Evolutionary conservation across 2,888 invertebrate genomes (phyloP).

Genomic region (Mythimna lalbum): DNA sequence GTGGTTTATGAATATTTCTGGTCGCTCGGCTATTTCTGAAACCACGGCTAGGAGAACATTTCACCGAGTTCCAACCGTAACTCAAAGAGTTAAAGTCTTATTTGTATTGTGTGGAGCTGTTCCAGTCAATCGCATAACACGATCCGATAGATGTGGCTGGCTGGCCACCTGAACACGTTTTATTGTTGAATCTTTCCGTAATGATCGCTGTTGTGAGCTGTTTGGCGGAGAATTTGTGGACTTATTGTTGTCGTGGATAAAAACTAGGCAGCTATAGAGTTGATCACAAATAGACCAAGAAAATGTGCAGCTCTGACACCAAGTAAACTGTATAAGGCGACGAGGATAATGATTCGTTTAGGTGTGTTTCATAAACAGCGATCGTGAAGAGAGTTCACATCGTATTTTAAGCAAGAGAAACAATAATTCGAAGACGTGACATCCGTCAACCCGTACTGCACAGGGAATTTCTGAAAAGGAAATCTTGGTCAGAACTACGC

Average conservation of each 20-base stretch:
- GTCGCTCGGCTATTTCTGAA: slow-evolving; percentile 63
- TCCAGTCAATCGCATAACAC: slow-evolving; percentile 45
- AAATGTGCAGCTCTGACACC: background rate
- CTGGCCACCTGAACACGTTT: slow-evolving; percentile 32
- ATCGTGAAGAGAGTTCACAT: background rate
- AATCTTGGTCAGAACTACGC: too few species aligned
- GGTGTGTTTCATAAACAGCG: background rate
- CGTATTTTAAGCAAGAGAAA: background rate
- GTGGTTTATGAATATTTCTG: slow-evolving; percentile 63
- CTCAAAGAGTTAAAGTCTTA: slow-evolving; percentile 31
- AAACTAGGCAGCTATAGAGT: background rate
- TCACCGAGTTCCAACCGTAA: slow-evolving; percentile 46
- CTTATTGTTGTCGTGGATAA: background rate
- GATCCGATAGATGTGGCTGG: slow-evolving; percentile 52
- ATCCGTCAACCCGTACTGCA: too few species aligned
- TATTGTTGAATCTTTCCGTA: slow-evolving; percentile 47
- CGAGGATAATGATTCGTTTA: background rate
- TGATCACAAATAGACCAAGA: background rate
- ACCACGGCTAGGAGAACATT: slow-evolving; percentile 14
- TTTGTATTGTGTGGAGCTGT: slow-evolving; percentile 31
- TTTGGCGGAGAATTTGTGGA: background rate
- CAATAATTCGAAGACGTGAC: too few species aligned
- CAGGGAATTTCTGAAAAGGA: too few species aligned
- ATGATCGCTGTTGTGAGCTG: slow-evolving; percentile 6
- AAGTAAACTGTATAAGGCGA: background rate